Percentiles rank a stretch among this genome's conserved stretches.
Evolutionary conservation across 2,113 vertebrate species (phyloP).

Genomic region (Colaptes auratus): DNA sequence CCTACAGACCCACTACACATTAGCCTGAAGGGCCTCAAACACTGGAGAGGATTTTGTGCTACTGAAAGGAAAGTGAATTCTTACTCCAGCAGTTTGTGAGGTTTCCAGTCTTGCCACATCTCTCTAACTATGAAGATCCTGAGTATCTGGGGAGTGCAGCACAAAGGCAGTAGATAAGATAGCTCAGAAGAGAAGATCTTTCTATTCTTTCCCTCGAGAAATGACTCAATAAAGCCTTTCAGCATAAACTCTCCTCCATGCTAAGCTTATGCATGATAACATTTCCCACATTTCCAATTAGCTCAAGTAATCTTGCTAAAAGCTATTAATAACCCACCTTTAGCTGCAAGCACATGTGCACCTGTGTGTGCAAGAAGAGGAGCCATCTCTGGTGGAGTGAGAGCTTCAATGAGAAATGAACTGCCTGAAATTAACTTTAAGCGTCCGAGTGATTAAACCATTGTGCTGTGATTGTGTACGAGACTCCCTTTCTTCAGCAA

Average conservation of each 20-base stretch:
- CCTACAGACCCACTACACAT: not conserved
- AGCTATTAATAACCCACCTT: slow-evolving; percentile 74
- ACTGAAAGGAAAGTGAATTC: not conserved
- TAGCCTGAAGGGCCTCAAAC: not conserved
- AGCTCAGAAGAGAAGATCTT: slow-evolving; percentile 22
- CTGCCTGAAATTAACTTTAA: slow-evolving; percentile 66
- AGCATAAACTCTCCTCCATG: not conserved
- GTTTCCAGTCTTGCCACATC: not conserved
- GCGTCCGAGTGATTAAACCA: slow-evolving; percentile 75
- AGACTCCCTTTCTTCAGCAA: slow-evolving; percentile 63
- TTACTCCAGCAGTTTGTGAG: not conserved
- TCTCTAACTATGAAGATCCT: not conserved
- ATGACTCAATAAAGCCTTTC: slow-evolving; percentile 48
- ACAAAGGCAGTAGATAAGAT: not conserved
- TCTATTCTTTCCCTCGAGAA: slow-evolving; percentile 51
- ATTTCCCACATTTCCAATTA: slow-evolving; percentile 67
- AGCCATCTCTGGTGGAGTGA: slow-evolving; percentile 25
- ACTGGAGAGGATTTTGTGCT: not conserved
- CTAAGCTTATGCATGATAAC: slow-evolving; percentile 50
- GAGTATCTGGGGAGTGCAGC: not conserved
- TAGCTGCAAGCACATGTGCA: slow-evolving; percentile 43
- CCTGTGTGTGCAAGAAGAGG: slow-evolving; percentile 51
- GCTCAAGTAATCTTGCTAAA: slow-evolving; percentile 66
- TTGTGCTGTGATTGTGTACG: slow-evolving; percentile 47
- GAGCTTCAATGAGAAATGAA: slow-evolving; percentile 60